These are phyloP conservation scores for Actinernus sp. DNA, from an alignment of 92 coral and sea anemone species.

Conservation along the genomic window DNA sequence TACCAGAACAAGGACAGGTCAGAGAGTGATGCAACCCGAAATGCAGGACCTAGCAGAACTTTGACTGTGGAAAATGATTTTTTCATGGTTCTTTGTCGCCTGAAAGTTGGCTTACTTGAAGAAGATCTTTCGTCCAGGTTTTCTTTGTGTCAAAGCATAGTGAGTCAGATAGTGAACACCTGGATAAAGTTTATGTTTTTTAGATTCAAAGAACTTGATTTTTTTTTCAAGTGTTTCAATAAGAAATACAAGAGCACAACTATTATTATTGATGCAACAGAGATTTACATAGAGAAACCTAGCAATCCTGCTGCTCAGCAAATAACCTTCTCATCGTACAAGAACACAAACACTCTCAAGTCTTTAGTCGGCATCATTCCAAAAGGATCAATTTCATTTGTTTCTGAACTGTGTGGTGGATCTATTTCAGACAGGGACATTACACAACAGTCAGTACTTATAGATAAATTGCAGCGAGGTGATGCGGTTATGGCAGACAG, in stretches of 20 bases:
- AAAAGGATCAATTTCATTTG: slow-evolving; percentile 14
- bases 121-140: slow-evolving; percentile 44
- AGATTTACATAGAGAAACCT: too few relatives aligned
- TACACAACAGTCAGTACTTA: slow-evolving; percentile 26
- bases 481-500: slow-evolving; percentile 59
- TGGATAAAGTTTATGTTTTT: slow-evolving; percentile 45
- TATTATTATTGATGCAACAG: slow-evolving; percentile 47
- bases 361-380: slow-evolving; percentile 45
- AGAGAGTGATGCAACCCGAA: slow-evolving; percentile 9
- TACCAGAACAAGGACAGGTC: slow-evolving; percentile 36
- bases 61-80: slow-evolving; percentile 25
- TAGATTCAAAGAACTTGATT: slow-evolving; percentile 15
- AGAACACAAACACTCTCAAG: slow-evolving; percentile 56
- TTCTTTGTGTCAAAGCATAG: too few relatives aligned
- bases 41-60: slow-evolving; percentile 28
- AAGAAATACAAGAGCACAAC: slow-evolving; percentile 29
- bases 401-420: slow-evolving; percentile 42
- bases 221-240: slow-evolving; percentile 40
- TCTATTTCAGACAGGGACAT: slow-evolving; percentile 53
- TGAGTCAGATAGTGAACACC: too few relatives aligned
- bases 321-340: too few relatives aligned
- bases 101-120: slow-evolving; percentile 26
- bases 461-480: slow-evolving; percentile 34
- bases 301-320: slow-evolving; percentile 42
- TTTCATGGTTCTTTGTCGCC: slow-evolving; percentile 36